phyloP scores from a whole-genome alignment of 2,797 vertebrate genomes.

The Lepilemur ruficaudatus region DNA sequence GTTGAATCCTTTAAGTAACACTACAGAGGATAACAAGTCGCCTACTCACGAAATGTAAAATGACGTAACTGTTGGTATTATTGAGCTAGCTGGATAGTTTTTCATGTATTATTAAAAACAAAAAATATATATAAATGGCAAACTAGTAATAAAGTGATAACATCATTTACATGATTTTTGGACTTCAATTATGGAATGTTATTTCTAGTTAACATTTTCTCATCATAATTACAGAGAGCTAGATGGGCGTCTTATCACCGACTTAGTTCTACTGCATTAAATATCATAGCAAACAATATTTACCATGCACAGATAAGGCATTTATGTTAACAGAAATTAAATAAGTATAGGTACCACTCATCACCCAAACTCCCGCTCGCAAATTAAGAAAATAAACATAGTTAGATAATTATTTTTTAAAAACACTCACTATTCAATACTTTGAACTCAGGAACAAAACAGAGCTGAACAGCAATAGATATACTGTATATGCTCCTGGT shows the following conservation, averaged over 20 bases:
- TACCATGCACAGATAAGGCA: neutral
- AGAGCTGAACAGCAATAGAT: neutral
- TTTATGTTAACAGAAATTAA: neutral
- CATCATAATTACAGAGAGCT: neutral
- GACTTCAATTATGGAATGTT: neutral
- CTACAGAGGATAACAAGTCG: neutral
- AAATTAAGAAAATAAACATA: neutral
- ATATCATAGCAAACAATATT: neutral
- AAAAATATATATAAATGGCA: neutral
- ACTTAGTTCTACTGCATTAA: neutral
- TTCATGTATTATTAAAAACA: neutral
- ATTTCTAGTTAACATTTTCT: constrained; percentile 18
- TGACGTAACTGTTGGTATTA: neutral
- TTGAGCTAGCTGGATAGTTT: neutral
- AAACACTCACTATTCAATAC: neutral
- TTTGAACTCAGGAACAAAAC: neutral
- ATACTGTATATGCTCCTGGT: neutral
- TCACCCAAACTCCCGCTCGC: neutral
- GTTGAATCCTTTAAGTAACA: constrained; percentile 28
- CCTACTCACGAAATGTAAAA: neutral
- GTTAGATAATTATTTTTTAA: neutral
- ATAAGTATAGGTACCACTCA: neutral
- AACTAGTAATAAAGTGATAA: neutral
- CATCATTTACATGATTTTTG: neutral
- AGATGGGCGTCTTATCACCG: neutral